phyloP scores from a whole-genome alignment of 2,888 invertebrate species.

The Nemotelus pantherinus region DNA sequence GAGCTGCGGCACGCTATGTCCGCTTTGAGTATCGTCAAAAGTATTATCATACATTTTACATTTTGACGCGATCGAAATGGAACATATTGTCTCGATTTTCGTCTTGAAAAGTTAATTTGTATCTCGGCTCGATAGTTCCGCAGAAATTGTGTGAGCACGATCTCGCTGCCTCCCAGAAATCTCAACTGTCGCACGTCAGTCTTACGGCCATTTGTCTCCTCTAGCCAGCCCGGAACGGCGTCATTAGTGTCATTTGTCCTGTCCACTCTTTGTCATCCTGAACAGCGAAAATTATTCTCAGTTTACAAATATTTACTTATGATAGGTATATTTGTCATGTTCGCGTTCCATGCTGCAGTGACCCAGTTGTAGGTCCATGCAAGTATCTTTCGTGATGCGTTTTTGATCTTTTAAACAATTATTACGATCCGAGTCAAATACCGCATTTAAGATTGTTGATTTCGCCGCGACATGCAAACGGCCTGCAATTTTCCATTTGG shows the following conservation, averaged over 20 bases:
- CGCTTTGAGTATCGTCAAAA: no score
- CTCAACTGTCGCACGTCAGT: not conserved
- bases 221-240: not conserved
- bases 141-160: slow-evolving; percentile 19
- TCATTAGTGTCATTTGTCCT: slow-evolving; percentile 28
- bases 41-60: not conserved
- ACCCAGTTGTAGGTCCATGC: not conserved
- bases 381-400: not conserved
- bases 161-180: not conserved
- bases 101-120: slow-evolving; percentile 23
- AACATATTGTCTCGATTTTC: not conserved
- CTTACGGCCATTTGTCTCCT: slow-evolving; percentile 10
- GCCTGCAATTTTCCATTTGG: not conserved
- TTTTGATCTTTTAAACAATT: not conserved
- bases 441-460: not conserved
- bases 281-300: slow-evolving; percentile 16
- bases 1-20: no score
- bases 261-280: slow-evolving; percentile 14
- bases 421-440: not conserved
- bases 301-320: slow-evolving; percentile 30
- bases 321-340: slow-evolving; percentile 31
- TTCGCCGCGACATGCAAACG: not conserved
- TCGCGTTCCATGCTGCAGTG: not conserved
- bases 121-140: not conserved
- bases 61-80: not conserved